Base-by-base conservation (phyloP, 2,888 invertebrate genomes). In the Galeruca laticollis region DNA sequence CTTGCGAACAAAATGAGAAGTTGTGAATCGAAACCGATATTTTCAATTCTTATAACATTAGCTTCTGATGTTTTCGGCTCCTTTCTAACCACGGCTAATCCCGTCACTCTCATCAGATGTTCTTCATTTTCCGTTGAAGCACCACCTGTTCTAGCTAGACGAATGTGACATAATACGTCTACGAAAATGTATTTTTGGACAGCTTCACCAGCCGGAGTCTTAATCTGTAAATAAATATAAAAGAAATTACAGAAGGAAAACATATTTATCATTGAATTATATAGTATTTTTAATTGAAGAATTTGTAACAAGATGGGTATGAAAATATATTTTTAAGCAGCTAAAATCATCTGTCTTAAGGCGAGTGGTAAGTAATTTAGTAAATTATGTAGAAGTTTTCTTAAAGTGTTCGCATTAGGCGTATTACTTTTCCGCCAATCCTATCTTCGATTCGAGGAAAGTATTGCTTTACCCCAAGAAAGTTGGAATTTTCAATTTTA, bases 1-100 rank as follows among this genome's bases (percentile, higher is more conserved):
- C 89, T 88, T 1, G 90, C 88, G 82, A 91, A 91, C 69, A 91
- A 84, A 69, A 91, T 84, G 82, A 90, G 91, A 76, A 92, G 82
- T 81, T 91, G 91, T 0, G 92, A 92, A 82, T 91, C 91, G 76
- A 92, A 84, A 73, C 91, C 92, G 63, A 92, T 90, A 81, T 91
- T 90, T 83, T 88, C 90, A 35, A 92, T 88, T 80, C 89, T 87
- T 6, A 89, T 80, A 1, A 92, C 85, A 56, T 87, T 86, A 0
- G 92, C 90, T 43, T 85, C 83, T 2, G 86, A 82, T 73, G 87
- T 84, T n/a, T 86, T 86, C 0, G 90, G 89, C 56, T 89, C 89
- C 78, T 91, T 91, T 65, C 89, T 86, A 3, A 91, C 87, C 0
- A 91, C 84, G 0, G 92, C 92, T 13, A 90, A 88, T 54, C 92